Conservation (phyloP, 2,797 vertebrate genomes). For the Diplodus sargus region DNA sequence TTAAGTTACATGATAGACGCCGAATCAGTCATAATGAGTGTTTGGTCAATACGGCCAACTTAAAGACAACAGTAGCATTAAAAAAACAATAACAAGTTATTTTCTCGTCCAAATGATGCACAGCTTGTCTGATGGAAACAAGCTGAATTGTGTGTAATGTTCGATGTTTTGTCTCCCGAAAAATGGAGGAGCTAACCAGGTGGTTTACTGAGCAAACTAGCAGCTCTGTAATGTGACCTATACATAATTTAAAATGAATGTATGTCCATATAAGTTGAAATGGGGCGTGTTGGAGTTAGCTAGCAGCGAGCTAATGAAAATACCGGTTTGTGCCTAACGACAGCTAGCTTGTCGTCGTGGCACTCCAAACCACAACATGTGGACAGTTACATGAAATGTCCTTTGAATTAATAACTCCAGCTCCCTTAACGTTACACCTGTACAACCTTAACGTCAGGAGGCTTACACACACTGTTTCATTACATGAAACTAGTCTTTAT, state of each 20-base stretch:
- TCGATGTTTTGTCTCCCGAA: too few relatives aligned
- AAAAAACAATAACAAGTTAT: neutral
- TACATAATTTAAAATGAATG: neutral
- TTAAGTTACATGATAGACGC: rapidly evolving
- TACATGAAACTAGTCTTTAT: neutral
- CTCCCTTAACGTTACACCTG: rapidly evolving
- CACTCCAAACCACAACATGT: conserved; percentile 43
- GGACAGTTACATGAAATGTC: neutral
- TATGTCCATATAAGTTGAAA: conserved; percentile 13
- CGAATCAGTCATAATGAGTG: rapidly evolving
- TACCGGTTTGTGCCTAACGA: conserved; percentile 9
- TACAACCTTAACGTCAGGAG: rapidly evolving
- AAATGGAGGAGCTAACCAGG: neutral
- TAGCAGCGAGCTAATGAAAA: neutral
- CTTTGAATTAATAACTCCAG: neutral
- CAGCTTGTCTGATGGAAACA: neutral
- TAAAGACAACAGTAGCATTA: neutral
- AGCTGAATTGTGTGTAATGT: neutral
- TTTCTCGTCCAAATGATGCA: neutral
- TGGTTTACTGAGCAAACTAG: neutral
- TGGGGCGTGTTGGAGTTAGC: neutral
- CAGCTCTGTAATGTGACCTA: neutral
- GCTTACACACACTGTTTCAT: rapidly evolving
- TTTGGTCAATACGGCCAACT: neutral
- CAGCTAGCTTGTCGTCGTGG: conserved; percentile 71